A percentile compares a stretch with the other conserved stretches of the same genome.
These are phyloP conservation scores for Eupeodes latifasciatus DNA, from an alignment of 2,888 invertebrate genomes.

Conservation along the genomic window DNA sequence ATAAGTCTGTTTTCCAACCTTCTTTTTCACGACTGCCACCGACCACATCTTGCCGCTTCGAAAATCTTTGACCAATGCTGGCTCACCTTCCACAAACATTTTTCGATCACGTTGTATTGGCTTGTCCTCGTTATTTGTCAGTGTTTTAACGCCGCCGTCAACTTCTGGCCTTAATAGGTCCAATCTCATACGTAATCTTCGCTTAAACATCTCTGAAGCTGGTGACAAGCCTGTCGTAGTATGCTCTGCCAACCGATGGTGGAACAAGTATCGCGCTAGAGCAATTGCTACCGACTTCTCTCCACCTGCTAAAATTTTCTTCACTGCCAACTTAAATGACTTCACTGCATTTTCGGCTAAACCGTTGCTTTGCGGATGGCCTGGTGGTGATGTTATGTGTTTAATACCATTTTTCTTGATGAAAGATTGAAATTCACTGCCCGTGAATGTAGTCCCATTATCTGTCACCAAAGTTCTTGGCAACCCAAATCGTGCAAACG, in stretches of 20 bases:
- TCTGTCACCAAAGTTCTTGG: constrained; percentile 33
- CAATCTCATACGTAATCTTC: constrained; percentile 14
- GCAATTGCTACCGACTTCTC: constrained; percentile 15
- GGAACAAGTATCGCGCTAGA: constrained; percentile 12
- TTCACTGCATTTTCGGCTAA: constrained; percentile 24
- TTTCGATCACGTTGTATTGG: neutral
- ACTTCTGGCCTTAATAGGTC: neutral
- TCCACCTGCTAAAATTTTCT: neutral
- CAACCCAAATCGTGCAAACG: constrained; percentile 24
- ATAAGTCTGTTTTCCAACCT: constrained; percentile 18
- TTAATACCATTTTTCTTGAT: constrained; percentile 20
- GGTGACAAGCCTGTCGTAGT: constrained; percentile 5
- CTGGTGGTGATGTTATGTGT: constrained; percentile 14
- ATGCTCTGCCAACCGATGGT: constrained; percentile 25
- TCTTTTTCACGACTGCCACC: constrained; percentile 1
- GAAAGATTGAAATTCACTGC: constrained; percentile 16
- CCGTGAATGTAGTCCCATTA: constrained; percentile 31
- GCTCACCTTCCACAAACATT: constrained; percentile 11
- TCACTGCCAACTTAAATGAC: neutral
- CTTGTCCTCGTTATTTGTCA: neutral
- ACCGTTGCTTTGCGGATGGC: constrained; percentile 29
- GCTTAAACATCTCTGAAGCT: neutral
- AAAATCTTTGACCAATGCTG: constrained; percentile 29
- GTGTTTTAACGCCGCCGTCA: neutral
- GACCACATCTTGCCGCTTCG: constrained; percentile 2